Base-by-base conservation (phyloP, 2,888 invertebrate genomes). In the Altica lythri region DNA sequence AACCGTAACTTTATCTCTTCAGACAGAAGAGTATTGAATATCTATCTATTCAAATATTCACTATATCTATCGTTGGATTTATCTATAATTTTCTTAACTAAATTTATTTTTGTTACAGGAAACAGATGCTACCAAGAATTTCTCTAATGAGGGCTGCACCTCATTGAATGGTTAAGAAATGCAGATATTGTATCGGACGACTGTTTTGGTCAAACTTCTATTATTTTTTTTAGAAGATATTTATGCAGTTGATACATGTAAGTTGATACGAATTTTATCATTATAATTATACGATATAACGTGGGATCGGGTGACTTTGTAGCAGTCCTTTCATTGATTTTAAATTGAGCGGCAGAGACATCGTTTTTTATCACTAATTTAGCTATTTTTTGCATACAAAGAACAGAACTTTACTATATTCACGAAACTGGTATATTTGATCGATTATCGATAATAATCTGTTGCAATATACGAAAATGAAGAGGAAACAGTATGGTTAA, bases 171-270 rank as follows among this genome's bases (percentile, higher is more conserved):
- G 51, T 60, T 60, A 57, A 72, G 62, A 57, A n/a, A 72, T 72
- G 72, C 65, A 57, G 65, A 64, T 57, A 12, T 35, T 25, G 44
- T 46, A 57, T 22, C 40, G 5, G 13, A 12, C 54, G 61, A 53
- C 60, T 59, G 54, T 56, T 59, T 57, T 58, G 57, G 43, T 60
- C 57, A 54, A 68, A 40, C 60, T 70, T 49, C 60, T 66, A 53
- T 53, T 60, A 35, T 53, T 65, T 30, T 50, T 53, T 45, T 50
- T 61, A 55, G 56, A 55, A 45, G 49, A 57, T 56, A 58, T 59
- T 53, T 61, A 62, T 55, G 65, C 68, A 42, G 68, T 72, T 43
- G 75, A 75, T 68, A 71, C 72, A 52, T 75, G 75, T 75, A 72
- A 72, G 74, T 74, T 42, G 42, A 34, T 44, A 47, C 19, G 6